Evolutionary conservation across 2,888 invertebrate genomes (phyloP), one percentile per base, ranked within the genome.

Genomic region (Drymonia ruficornis): DNA sequence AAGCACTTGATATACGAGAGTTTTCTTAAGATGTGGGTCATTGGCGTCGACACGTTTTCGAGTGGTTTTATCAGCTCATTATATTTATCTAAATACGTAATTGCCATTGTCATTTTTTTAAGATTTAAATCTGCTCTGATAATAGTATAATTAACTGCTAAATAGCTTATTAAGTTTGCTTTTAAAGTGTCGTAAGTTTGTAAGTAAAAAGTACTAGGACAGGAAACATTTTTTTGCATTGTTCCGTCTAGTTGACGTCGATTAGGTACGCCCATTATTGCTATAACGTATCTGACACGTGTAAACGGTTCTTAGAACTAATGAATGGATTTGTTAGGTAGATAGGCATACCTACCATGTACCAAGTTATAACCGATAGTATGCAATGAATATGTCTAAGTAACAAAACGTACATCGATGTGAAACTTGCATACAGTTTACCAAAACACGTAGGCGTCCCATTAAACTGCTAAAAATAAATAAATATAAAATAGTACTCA

Each of bases 21-120:
- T 63, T 68, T 67, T 68, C 64, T 67, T 66, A 58, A 50, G 55
- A 72, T 69, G 45, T 67, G 59, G 72, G 77, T 76, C 76, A 78
- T 67, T 72, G 72, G 54, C 57, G 55, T 38, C 46, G 40, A 48
- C 48, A 51, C 53, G 62, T 56, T 64, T 55, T 60, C 49, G 23
- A 49, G 42, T 50, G 40, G 42, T 44, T 43, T 56, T 54, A 52
- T 53, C 43, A 57, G 55, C 55, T 61, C 52, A 55, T 61, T 57
- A 57, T 28, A 47, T 50, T 61, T 61, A 61, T 59, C 61, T 59
- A 50, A 61, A 56, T 52, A 59, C 52, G 44, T 56, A 46, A 53
- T 44, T 44, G 42, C 40, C n/a, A 12, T 51, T 57, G 59, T 60
- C 55, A 58, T 51, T 53, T 44, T 49, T n/a, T 40, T 53, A 56